Conservation (phyloP, 2,888 invertebrate genomes). For the Eulithis prunata region DNA sequence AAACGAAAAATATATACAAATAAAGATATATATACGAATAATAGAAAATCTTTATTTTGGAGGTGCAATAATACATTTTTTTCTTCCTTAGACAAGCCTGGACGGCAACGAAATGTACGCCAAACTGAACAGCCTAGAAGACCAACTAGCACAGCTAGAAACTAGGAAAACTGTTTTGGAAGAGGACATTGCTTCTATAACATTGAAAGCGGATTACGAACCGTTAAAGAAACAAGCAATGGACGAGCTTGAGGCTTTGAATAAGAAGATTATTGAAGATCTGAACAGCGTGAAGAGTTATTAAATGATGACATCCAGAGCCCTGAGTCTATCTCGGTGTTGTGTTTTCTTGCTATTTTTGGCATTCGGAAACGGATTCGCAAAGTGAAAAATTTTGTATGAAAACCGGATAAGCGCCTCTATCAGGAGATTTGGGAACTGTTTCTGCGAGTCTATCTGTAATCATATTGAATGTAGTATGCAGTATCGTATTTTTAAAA, state of each 20-base stretch:
- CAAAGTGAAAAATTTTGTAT: too few species aligned
- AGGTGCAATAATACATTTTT: background rate
- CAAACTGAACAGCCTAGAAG: conserved; percentile 88
- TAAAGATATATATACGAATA: too few species aligned
- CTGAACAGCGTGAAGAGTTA: conserved; percentile 68
- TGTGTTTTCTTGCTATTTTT: too few species aligned
- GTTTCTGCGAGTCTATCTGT: too few species aligned
- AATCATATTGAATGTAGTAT: too few species aligned
- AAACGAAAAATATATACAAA: too few species aligned
- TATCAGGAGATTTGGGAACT: too few species aligned
- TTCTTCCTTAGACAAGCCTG: conserved; percentile 78
- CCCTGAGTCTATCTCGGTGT: too few species aligned
- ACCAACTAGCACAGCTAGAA: conserved; percentile 87
- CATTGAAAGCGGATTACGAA: conserved; percentile 87
- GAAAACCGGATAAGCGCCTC: too few species aligned
- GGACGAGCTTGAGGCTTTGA: conserved; percentile 81
- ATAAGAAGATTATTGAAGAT: conserved; percentile 81
- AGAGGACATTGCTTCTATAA: conserved; percentile 87
- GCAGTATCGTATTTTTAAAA: too few species aligned
- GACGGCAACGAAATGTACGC: conserved; percentile 89
- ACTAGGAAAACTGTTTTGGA: conserved; percentile 87
- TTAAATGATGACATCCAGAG: conserved; percentile 39
- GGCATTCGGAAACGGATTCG: too few species aligned
- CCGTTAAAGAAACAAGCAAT: conserved; percentile 85
- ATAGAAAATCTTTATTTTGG: too few species aligned